Percentiles rank a stretch among this genome's conserved stretches.
Conservation (phyloP, 64 coral and sea anemone species). For the Stylophora pistillata region DNA sequence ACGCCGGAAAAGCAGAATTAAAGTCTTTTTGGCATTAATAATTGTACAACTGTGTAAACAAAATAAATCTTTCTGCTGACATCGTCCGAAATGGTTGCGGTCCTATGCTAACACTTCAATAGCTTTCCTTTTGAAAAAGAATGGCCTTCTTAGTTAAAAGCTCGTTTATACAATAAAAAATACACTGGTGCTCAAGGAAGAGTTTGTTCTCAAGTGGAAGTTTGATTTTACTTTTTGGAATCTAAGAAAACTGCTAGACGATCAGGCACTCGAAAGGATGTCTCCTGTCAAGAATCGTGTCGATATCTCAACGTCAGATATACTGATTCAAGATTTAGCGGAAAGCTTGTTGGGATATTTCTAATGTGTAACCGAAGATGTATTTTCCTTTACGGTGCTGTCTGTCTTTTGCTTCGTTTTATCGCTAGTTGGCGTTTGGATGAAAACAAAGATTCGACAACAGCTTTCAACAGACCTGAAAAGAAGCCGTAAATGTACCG, state of each 20-base stretch:
- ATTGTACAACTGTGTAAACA: slow-evolving; percentile 6
- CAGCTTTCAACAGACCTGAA: slow-evolving; percentile 17
- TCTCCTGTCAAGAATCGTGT: too few species aligned
- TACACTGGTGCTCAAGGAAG: not conserved
- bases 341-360: not conserved
- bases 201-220: not conserved
- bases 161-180: not conserved
- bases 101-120: not conserved
- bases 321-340: too few species aligned
- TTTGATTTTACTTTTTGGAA: not conserved
- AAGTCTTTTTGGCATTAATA: not conserved
- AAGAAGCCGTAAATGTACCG: slow-evolving; percentile 20
- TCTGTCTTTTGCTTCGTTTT: not conserved
- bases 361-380: not conserved
- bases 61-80: slow-evolving; percentile 1
- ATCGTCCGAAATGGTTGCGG: not conserved
- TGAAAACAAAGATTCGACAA: not conserved
- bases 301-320: too few species aligned
- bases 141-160: not conserved
- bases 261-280: too few species aligned
- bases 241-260: not conserved
- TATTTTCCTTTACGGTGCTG: not conserved
- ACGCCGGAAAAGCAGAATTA: not conserved
- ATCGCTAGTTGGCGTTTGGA: not conserved
- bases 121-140: not conserved